Evolutionary conservation across 2,888 invertebrate genomes (phyloP).

Genomic region (Megaustenia siamemsis): DNA sequence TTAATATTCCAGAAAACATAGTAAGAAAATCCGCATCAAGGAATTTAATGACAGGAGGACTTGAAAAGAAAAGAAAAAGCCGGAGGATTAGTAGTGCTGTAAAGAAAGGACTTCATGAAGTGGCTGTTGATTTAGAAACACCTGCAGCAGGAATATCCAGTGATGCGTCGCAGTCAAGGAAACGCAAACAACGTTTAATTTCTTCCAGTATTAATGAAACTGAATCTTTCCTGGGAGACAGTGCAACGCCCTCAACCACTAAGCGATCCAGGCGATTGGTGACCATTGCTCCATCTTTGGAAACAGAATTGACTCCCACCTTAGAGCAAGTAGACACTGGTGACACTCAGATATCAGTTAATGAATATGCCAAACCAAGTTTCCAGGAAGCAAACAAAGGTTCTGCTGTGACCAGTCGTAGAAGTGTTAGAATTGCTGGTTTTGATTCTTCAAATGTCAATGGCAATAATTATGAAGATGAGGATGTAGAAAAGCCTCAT

Average conservation of each 20-base stretch:
- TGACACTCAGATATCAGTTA: not conserved
- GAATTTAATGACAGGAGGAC: not conserved
- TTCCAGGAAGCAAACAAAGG: not conserved
- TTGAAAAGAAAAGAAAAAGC: not conserved
- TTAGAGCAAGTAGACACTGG: not conserved
- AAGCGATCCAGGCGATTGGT: not conserved
- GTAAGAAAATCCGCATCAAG: not conserved
- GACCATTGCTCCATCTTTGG: too few species aligned
- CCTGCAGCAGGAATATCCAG: not conserved
- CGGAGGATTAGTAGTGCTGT: not conserved
- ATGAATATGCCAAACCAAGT: not conserved
- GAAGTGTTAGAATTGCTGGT: conserved; percentile 9
- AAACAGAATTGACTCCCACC: not conserved
- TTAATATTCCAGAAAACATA: not conserved
- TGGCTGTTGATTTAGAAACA: not conserved
- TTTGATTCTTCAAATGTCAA: not conserved
- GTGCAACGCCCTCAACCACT: not conserved
- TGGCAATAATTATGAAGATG: not conserved
- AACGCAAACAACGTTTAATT: not conserved
- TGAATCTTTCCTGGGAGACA: not conserved
- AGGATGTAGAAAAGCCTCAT: not conserved
- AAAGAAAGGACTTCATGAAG: not conserved
- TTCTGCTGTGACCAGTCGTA: conserved; percentile 1
- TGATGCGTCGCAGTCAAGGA: not conserved
- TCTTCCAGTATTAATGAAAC: not conserved